phyloP scores from a whole-genome alignment of 37 sponge, comb jelly and placozoan species.

The Bolinopsis microptera region DNA sequence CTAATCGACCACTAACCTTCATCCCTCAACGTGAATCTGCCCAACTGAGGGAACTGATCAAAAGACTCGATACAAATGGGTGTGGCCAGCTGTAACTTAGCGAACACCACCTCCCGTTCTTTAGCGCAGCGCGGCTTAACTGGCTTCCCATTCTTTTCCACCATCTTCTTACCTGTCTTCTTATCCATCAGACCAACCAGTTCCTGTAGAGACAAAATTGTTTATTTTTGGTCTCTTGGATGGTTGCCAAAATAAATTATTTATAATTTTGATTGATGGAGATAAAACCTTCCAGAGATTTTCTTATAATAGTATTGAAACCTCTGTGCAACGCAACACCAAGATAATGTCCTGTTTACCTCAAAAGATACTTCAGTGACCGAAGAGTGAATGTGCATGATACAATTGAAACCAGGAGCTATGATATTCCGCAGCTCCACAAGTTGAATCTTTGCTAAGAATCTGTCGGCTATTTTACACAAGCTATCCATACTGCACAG shows the following conservation, averaged over 20 bases:
- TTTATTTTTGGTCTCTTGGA: neutral
- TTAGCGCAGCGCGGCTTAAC: constrained; percentile 81
- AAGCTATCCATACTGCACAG: constrained; percentile 16
- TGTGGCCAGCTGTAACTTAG: constrained; percentile 79
- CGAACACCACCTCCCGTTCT: constrained; percentile 86
- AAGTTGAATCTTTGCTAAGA: constrained; percentile 62
- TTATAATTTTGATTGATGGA: too few relatives aligned
- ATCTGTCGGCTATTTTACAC: constrained; percentile 51
- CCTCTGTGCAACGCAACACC: too few relatives aligned
- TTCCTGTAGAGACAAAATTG: constrained; percentile 68
- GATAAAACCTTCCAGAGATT: too few relatives aligned
- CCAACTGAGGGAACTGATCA: constrained; percentile 95
- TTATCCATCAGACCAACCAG: constrained; percentile 84
- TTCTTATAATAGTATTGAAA: too few relatives aligned
- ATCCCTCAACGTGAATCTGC: constrained; percentile 93
- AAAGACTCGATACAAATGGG: constrained; percentile 94
- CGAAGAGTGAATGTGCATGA: constrained; percentile 84
- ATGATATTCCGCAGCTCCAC: constrained; percentile 62
- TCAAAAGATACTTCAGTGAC: constrained; percentile 92
- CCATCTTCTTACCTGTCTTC: constrained; percentile 86
- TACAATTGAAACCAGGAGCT: constrained; percentile 62
- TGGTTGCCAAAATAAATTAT: too few relatives aligned
- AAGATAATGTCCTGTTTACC: too few relatives aligned
- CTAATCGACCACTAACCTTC: constrained; percentile 96
- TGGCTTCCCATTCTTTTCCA: constrained; percentile 24